Evolutionary conservation across 2,888 invertebrate genomes (phyloP).

Genomic region (Venustoraphidia nigricollis): DNA sequence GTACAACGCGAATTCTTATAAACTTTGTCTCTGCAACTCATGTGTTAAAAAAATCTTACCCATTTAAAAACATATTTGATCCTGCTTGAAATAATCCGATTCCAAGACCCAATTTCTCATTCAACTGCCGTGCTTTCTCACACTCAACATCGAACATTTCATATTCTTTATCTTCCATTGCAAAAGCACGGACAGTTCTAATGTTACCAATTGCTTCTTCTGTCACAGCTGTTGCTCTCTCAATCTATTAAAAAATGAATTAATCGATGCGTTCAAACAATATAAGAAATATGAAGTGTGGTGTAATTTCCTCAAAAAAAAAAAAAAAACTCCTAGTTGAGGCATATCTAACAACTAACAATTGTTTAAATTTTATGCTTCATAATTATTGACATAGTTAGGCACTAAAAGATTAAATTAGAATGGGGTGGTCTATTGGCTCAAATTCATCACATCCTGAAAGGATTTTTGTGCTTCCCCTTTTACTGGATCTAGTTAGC

Average conservation of each 20-base stretch:
- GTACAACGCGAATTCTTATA: too few species aligned
- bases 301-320: too few species aligned
- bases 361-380: too few species aligned
- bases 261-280: background rate
- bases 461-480: too few species aligned
- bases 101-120: slow-evolving; percentile 70
- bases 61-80: slow-evolving; percentile 70
- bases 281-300: background rate
- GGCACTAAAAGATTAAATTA: too few species aligned
- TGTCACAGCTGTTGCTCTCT: slow-evolving; percentile 74
- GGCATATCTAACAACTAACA: too few species aligned
- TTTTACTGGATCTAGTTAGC: too few species aligned
- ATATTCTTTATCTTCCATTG: slow-evolving; percentile 75
- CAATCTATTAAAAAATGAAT: slow-evolving; percentile 36
- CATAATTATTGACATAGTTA: too few species aligned
- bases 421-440: too few species aligned
- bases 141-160: slow-evolving; percentile 59
- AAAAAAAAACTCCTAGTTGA: too few species aligned
- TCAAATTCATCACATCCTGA: too few species aligned
- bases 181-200: slow-evolving; percentile 85
- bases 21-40: background rate
- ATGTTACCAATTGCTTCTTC: slow-evolving; percentile 91
- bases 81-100: slow-evolving; percentile 86
- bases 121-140: slow-evolving; percentile 50
- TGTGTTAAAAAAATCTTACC: slow-evolving; percentile 26